These are phyloP conservation scores for Theodoxus fluviatilis DNA, from an alignment of 2,888 invertebrate genomes.

Conservation along the genomic window DNA sequence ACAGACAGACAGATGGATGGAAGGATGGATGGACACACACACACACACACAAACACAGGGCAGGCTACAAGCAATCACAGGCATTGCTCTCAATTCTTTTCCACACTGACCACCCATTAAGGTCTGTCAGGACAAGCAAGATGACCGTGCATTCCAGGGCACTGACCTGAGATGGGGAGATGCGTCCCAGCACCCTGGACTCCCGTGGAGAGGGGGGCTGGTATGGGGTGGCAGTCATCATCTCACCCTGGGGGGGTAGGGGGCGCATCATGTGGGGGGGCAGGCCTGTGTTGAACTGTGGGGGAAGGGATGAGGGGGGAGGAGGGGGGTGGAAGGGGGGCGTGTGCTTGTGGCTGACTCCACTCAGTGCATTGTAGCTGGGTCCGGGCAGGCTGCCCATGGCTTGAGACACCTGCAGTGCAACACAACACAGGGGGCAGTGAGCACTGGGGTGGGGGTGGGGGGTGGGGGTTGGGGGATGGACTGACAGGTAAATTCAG, in stretches of 20 bases:
- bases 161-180: slow-evolving; percentile 22
- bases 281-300: slow-evolving; percentile 25
- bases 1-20: not conserved
- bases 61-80: too few relatives aligned
- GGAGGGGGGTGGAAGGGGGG: slow-evolving; percentile 21
- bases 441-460: not conserved
- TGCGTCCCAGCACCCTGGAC: slow-evolving; percentile 28
- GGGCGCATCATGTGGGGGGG: slow-evolving; percentile 26
- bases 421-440: too few relatives aligned
- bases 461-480: not conserved
- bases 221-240: slow-evolving; percentile 33
- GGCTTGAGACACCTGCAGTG: too few relatives aligned
- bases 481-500: not conserved
- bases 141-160: too few relatives aligned
- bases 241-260: slow-evolving; percentile 29
- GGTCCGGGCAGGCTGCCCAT: not conserved
- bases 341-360: slow-evolving; percentile 19
- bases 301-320: slow-evolving; percentile 20
- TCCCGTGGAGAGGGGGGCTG: slow-evolving; percentile 34
- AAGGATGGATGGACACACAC: too few relatives aligned
- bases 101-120: too few relatives aligned
- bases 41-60: too few relatives aligned
- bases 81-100: too few relatives aligned
- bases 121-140: too few relatives aligned
- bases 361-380: slow-evolving; percentile 22